phyloP scores from a whole-genome alignment of 1,140 invertebrate species.

The Arion vulgaris region DNA sequence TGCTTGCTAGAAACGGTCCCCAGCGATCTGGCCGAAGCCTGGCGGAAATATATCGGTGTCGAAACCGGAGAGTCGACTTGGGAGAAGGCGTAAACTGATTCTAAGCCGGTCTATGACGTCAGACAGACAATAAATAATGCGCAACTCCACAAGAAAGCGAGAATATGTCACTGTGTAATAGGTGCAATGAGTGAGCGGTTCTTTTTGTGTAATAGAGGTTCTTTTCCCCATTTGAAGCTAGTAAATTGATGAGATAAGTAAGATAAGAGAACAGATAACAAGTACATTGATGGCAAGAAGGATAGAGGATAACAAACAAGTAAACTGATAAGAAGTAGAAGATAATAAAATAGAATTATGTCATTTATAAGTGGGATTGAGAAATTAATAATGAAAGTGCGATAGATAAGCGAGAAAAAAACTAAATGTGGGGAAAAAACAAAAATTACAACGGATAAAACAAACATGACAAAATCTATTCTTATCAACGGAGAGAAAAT shows the following conservation, averaged over 20 bases:
- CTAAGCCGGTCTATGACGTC: background rate
- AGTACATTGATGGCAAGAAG: no score
- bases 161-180: background rate
- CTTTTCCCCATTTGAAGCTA: background rate
- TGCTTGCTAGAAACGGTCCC: slow-evolving; percentile 15
- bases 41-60: background rate
- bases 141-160: background rate
- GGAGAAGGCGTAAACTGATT: slow-evolving; percentile 1
- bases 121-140: background rate
- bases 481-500: no score
- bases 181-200: background rate
- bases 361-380: no score
- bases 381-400: no score
- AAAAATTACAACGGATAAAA: no score
- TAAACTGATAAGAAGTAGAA: no score
- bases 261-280: no score
- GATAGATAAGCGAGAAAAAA: no score
- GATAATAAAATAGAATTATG: no score
- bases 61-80: background rate
- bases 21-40: background rate
- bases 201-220: background rate
- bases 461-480: no score
- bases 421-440: no score
- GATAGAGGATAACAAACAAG: no score
- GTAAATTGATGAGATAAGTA: background rate